Evolutionary conservation across 2,888 invertebrate genomes (phyloP), one percentile per base, ranked within the genome.

Genomic region (Exephanes ischioxanthus): DNA sequence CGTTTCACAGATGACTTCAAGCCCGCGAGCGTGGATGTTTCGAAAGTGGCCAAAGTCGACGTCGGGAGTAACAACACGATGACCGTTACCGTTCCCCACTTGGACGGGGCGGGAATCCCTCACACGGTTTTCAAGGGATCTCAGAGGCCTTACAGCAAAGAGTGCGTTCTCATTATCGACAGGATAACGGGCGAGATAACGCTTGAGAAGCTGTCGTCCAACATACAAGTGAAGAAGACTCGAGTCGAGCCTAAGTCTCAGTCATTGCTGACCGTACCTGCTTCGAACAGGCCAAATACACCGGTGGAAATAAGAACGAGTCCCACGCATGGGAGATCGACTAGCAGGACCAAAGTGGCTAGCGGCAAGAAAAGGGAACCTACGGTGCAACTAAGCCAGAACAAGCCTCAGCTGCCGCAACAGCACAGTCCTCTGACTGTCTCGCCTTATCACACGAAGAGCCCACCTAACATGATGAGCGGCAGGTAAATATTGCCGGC

Each of bases 51-150:
- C 53, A 96, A 96, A 37, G 97, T 99, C 82, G 98, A 98, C 94
- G 97, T 99, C 87, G 98, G 98, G 88, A 96, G 96, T 89, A 97
- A 97, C 93, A 97, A 98, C 94, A 98, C 98, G 94, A 98, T 99
- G 91, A 98, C 98, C 89, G 97, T 98, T 87, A 98, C 98, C 89
- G 98, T 99, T 90, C 99, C 99, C 88, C 98, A 99, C 96, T 96
- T 98, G 94, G 98, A 99, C 95, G 98, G 98, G 88, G 97, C 98
- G 88, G 98, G 98, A 72, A 97, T 97, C 86, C 97, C 97, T 83
- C 97, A 98, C 93, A 99, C 99, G 81, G 97, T 99, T 90, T 99
- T 98, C 94, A 98, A 98, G 95, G 99, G 99, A 86, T 98, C 98
- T 92, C 98, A 98, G 94, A 96, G 97, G 93, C 98, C 98, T 77